Evolutionary conservation across 2,888 invertebrate species (phyloP), one percentile per base, ranked within the genome.

Genomic region (Cloeon dipterum): DNA sequence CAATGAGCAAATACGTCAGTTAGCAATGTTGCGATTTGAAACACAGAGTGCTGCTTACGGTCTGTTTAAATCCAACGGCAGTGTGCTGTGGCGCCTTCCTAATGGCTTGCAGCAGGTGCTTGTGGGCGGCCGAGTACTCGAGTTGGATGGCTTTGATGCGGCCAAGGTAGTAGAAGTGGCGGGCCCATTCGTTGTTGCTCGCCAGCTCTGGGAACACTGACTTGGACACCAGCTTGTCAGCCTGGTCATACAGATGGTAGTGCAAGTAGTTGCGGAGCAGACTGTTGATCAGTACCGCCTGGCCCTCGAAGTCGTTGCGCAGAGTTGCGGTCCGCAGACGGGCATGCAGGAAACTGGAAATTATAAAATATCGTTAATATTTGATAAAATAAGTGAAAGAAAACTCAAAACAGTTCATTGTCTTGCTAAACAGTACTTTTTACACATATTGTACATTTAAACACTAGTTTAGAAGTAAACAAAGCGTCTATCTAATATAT

Each of bases 11-110:
- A n/a, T n/a, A n/a, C n/a, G n/a, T n/a, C n/a, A n/a, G n/a, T n/a
- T n/a, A n/a, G n/a, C n/a, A n/a, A n/a, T n/a, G n/a, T n/a, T n/a
- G n/a, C n/a, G n/a, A n/a, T n/a, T n/a, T n/a, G n/a, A n/a, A n/a
- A n/a, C n/a, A n/a, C n/a, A n/a, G n/a, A n/a, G n/a, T n/a, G n/a
- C n/a, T n/a, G 47, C 52, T 46, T 2, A 88, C 93, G 14, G 89
- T 89, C 61, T 98, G 98, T 42, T 96, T 77, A 53, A 99, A 99
- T 26, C 98, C 98, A 42, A 96, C 78, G n/a, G 96, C 98, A 19
- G 93, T 79, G 47, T 83, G 82, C 56, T 96, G 96, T 0, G 98
- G 98, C 1, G 98, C 91, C 57, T 99, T 99, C 18, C 98, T 70
- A 52, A 94, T 65, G 1, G 83, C 79, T 53, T 96, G 94, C 10